phyloP scores from a whole-genome alignment of 2,797 vertebrate species.

The Staurois parvus region DNA sequence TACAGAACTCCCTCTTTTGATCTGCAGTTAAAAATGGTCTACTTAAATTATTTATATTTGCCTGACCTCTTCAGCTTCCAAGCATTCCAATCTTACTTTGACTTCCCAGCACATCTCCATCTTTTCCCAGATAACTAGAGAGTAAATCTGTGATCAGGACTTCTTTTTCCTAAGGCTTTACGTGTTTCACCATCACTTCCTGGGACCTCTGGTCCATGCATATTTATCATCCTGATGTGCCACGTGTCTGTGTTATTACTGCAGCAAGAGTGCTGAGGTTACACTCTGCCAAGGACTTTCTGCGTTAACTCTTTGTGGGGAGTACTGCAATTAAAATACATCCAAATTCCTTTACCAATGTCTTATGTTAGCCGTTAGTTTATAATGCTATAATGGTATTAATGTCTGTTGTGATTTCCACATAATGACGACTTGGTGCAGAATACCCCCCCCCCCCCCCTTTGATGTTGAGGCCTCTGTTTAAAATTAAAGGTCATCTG shows the following conservation, averaged over 20 bases:
- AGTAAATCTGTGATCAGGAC: neutral
- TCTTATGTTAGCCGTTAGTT: neutral
- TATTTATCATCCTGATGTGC: slow-evolving; percentile 30
- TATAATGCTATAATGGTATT: neutral
- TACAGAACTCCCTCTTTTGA: neutral
- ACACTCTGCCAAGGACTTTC: slow-evolving; percentile 14
- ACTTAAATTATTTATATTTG: neutral
- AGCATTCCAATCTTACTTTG: neutral
- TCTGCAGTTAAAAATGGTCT: neutral
- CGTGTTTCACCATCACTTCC: neutral
- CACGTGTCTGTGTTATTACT: slow-evolving; percentile 40
- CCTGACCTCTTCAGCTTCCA: neutral
- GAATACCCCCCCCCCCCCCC: neutral
- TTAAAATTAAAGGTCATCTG: too few relatives aligned
- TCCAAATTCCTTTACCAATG: neutral
- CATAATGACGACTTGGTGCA: neutral
- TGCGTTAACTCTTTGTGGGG: neutral
- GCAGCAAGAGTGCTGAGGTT: neutral
- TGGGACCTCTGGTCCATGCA: slow-evolving; percentile 12
- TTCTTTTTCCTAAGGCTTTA: neutral
- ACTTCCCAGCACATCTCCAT: neutral
- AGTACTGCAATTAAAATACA: neutral
- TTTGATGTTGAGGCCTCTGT: neutral
- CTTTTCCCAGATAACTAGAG: neutral
- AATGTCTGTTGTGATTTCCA: neutral